Evolutionary conservation across 2,888 invertebrate genomes (phyloP).

Genomic region (Drosophila pullipes): DNA sequence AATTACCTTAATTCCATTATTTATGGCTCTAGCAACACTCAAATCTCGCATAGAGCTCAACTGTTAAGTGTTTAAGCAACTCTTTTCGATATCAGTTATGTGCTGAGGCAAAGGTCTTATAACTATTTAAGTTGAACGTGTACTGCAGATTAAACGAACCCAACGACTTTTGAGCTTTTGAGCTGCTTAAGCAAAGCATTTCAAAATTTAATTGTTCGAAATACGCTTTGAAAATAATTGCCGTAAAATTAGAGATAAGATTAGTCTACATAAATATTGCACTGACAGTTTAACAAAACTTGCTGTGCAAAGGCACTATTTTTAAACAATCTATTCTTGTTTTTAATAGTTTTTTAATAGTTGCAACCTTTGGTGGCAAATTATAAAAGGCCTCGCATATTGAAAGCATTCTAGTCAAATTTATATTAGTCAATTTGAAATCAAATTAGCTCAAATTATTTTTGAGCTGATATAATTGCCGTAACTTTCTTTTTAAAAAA

Average conservation of each 20-base stretch:
- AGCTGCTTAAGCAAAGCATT: background rate
- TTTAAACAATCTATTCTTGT: background rate
- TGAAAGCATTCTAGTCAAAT: background rate
- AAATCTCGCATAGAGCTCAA: background rate
- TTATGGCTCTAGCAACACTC: conserved; percentile 4
- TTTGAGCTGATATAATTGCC: background rate
- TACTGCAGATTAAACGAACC: background rate
- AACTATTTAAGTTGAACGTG: background rate
- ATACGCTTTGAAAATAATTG: background rate
- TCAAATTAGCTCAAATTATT: background rate
- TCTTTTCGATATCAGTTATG: background rate
- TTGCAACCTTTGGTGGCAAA: background rate
- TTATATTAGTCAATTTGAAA: background rate
- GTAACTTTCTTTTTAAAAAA: background rate
- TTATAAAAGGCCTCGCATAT: background rate
- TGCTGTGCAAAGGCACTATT: background rate
- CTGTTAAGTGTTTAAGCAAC: background rate
- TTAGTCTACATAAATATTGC: background rate
- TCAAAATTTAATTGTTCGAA: background rate
- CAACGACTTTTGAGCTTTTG: background rate
- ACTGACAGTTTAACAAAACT: background rate
- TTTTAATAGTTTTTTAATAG: background rate
- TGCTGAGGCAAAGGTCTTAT: conserved; percentile 1
- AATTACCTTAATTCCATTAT: conserved; percentile 15
- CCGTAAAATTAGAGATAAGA: background rate